Conservation (phyloP, 2,113 vertebrate genomes). For the Hydrolagus affinis region DNA sequence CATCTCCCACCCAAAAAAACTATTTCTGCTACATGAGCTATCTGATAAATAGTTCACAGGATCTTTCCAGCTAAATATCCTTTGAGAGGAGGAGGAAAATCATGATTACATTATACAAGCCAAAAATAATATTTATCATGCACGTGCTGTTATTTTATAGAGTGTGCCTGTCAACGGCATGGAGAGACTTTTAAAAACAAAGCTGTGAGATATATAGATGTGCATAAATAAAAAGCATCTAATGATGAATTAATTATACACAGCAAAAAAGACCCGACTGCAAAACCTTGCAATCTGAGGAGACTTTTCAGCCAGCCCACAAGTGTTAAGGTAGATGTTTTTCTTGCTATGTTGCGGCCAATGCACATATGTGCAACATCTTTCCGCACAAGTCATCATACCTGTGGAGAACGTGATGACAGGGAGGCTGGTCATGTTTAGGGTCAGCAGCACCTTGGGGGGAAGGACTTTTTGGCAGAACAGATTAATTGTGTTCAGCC, state of each 20-base stretch:
- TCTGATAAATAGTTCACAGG: constrained; percentile 24
- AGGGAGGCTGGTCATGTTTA: constrained; percentile 50
- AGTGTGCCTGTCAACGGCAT: not conserved
- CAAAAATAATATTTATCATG: constrained; percentile 26
- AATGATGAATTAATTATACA: not conserved
- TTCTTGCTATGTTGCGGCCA: constrained; percentile 39
- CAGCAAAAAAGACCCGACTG: not conserved
- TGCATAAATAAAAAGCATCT: not conserved
- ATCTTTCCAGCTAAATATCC: constrained; percentile 21
- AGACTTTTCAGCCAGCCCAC: constrained; percentile 8
- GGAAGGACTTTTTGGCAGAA: constrained; percentile 24
- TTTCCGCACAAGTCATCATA: constrained; percentile 40
- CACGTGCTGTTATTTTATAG: constrained; percentile 16
- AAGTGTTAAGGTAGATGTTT: constrained; percentile 42
- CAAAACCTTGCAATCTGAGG: not conserved
- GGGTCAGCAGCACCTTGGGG: constrained; percentile 41
- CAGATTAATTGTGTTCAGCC: constrained; percentile 2
- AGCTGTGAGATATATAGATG: not conserved
- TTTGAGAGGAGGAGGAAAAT: not conserved
- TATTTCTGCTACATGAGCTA: constrained; percentile 17
- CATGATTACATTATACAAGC: constrained; percentile 17
- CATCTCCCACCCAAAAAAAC: not conserved
- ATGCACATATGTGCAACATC: constrained; percentile 35
- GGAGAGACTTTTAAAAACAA: not conserved
- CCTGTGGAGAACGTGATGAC: constrained; percentile 45